phyloP scores from a whole-genome alignment of 2,888 invertebrate genomes.

The Xanthostigma xanthostigma region DNA sequence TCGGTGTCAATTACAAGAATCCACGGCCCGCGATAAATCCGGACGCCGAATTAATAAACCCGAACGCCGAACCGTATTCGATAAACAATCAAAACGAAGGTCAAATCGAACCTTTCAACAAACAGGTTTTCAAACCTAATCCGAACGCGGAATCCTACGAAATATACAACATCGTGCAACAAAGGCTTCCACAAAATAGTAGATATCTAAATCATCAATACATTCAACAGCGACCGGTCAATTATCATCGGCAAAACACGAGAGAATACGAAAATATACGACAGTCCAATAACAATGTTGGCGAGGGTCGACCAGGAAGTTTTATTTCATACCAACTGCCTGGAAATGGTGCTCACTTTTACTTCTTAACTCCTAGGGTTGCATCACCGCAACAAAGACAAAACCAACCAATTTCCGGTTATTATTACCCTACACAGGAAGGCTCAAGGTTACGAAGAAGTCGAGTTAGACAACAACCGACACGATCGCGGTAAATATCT shows the following conservation, averaged over 20 bases:
- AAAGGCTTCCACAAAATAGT: conserved; percentile 16
- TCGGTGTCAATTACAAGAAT: conserved; percentile 40
- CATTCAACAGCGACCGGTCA: conserved; percentile 3
- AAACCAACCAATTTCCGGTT: conserved; percentile 11
- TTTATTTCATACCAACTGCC: conserved; percentile 59
- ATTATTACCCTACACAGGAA: conserved; percentile 19
- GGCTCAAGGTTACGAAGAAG: conserved; percentile 17
- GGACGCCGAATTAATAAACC: conserved; percentile 40
- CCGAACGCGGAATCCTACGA: conserved; percentile 13
- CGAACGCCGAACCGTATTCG: conserved; percentile 5
- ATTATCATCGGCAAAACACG: too few relatives aligned
- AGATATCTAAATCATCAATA: conserved; percentile 7
- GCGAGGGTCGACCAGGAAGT: conserved; percentile 38
- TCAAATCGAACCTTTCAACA: not conserved
- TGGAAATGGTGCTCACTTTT: conserved; percentile 63
- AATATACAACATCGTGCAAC: conserved; percentile 12
- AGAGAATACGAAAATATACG: conserved; percentile 24
- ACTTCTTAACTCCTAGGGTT: conserved; percentile 59
- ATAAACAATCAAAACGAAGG: not conserved
- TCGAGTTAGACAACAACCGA: not conserved
- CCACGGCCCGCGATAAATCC: conserved; percentile 41
- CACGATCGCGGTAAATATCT: conserved; percentile 16
- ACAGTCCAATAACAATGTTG: conserved; percentile 20
- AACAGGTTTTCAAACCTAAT: conserved; percentile 4
- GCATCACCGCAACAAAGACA: conserved; percentile 23